Percentiles rank a stretch among this genome's conserved stretches.
Conservation (phyloP, 2,888 invertebrate species). For the Antitype chi region DNA sequence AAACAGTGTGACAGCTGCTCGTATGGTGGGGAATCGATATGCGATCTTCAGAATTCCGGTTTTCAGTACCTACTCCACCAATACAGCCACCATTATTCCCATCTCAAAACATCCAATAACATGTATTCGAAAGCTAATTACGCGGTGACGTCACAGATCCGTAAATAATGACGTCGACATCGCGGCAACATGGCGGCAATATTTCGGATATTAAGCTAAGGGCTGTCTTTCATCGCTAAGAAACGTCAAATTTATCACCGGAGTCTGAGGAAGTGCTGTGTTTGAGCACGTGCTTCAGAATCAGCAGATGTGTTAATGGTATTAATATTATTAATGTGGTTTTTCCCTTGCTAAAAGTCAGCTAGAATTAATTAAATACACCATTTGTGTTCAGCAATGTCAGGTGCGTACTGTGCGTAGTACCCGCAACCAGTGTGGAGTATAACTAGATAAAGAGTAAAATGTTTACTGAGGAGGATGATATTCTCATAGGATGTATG, state of each 20-base stretch:
- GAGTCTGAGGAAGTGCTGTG: constrained; percentile 13
- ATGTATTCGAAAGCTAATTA: constrained; percentile 78
- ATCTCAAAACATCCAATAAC: constrained; percentile 66
- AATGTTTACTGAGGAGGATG: too few species aligned
- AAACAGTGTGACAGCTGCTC: background rate
- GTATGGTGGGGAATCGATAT: background rate
- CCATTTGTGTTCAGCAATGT: background rate
- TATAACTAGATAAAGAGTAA: too few species aligned
- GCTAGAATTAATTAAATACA: background rate
- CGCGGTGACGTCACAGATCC: constrained; percentile 70
- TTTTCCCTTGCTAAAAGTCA: background rate
- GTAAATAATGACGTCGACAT: constrained; percentile 76
- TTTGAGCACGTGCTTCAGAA: constrained; percentile 15
- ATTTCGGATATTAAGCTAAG: constrained; percentile 69
- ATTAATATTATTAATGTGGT: constrained; percentile 8
- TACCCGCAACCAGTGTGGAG: background rate
- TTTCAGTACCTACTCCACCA: constrained; percentile 9
- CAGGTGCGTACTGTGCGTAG: too few species aligned
- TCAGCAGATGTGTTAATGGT: constrained; percentile 38
- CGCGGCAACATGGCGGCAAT: constrained; percentile 71
- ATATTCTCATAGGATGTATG: too few species aligned
- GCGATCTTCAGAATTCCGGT: background rate
- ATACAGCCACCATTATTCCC: constrained; percentile 7
- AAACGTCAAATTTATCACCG: constrained; percentile 55
- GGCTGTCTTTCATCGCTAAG: constrained; percentile 60